Conservation (phyloP, 2,888 invertebrate genomes). For the Thecophora atra region DNA sequence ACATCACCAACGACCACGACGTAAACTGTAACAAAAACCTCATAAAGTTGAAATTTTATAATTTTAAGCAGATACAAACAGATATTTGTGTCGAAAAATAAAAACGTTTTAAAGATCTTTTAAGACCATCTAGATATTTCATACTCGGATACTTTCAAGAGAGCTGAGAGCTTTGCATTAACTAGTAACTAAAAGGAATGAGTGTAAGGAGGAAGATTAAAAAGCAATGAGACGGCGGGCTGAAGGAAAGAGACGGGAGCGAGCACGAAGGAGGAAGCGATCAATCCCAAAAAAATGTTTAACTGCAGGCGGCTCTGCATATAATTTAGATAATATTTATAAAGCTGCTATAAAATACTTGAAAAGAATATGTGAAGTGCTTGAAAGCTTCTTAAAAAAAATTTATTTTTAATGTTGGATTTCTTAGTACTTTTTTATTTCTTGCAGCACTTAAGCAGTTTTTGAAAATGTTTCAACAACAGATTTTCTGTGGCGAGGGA, state of each 20-base stretch:
- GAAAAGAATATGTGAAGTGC: background rate
- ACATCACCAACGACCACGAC: background rate
- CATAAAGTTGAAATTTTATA: constrained; percentile 30
- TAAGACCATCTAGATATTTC: background rate
- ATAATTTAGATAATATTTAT: constrained; percentile 15
- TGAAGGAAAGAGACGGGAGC: background rate
- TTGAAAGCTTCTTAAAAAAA: constrained; percentile 1
- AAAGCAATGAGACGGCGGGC: background rate
- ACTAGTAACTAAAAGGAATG: background rate
- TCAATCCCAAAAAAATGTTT: background rate
- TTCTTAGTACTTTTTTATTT: background rate
- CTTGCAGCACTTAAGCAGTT: background rate
- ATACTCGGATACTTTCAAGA: no score
- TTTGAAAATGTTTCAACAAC: no score
- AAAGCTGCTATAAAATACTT: constrained; percentile 9
- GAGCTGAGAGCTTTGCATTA: constrained; percentile 1
- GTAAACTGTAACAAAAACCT: constrained; percentile 22
- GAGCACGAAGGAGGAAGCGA: background rate
- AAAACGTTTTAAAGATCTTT: constrained; percentile 4
- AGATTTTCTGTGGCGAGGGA: no score
- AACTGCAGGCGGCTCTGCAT: background rate
- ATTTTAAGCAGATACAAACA: constrained; percentile 24
- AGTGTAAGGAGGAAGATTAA: no score
- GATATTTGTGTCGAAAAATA: constrained; percentile 13
- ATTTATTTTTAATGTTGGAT: background rate